Evolutionary conservation across 2,888 invertebrate species (phyloP).

Genomic region (Neocrepidodera transversa): DNA sequence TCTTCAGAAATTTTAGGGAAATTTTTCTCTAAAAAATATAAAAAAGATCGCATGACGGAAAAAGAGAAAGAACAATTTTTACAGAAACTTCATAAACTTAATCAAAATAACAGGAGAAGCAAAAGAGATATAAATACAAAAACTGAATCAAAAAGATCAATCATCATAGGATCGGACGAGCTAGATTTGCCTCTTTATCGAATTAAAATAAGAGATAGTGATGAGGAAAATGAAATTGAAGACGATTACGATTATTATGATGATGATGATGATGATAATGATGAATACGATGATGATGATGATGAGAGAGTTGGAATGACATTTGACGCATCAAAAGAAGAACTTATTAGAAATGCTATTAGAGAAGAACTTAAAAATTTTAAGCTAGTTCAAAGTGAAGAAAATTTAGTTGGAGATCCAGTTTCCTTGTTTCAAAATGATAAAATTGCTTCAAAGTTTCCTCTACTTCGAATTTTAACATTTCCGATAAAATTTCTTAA

Average conservation of each 20-base stretch:
- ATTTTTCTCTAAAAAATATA: constrained; percentile 5
- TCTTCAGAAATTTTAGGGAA: constrained; percentile 21
- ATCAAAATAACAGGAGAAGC: constrained; percentile 31
- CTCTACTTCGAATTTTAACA: constrained; percentile 51
- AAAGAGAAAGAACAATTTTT: constrained; percentile 36
- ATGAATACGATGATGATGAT: constrained; percentile 8
- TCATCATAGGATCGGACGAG: constrained; percentile 35
- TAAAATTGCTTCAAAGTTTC: constrained; percentile 47
- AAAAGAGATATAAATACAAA: constrained; percentile 19
- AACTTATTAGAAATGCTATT: constrained; percentile 36
- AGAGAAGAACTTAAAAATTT: constrained; percentile 41
- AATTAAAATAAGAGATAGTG: constrained; percentile 29
- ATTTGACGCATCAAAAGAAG: constrained; percentile 23
- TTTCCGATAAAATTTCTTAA: constrained; percentile 52
- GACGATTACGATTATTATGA: constrained; percentile 20
- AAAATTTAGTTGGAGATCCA: constrained; percentile 14
- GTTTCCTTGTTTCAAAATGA: constrained; percentile 16
- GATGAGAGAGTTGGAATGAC: constrained; percentile 1
- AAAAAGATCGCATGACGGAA: constrained; percentile 17
- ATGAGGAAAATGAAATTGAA: constrained; percentile 23
- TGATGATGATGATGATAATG: constrained; percentile 19
- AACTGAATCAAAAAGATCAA: constrained; percentile 21
- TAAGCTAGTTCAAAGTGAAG: constrained; percentile 31
- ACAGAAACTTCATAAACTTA: constrained; percentile 45
- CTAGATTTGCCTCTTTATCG: constrained; percentile 35